phyloP scores from a whole-genome alignment of 2,113 vertebrate genomes.

The Lamprologus callipterus region DNA sequence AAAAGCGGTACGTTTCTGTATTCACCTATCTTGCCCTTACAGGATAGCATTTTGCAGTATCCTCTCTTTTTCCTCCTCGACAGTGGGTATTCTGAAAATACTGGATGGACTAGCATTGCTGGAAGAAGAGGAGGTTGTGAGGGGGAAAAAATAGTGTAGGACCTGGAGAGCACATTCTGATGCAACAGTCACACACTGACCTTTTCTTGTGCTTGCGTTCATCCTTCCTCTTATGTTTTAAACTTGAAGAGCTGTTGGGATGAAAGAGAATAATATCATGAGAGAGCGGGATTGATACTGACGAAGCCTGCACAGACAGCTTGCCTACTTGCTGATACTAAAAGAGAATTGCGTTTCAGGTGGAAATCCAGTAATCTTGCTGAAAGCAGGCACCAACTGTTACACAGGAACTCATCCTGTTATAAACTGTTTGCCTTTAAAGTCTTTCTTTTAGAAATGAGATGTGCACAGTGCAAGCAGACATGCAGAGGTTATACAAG shows the following conservation, averaged over 20 bases:
- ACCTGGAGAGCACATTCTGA: not conserved
- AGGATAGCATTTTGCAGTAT: not conserved
- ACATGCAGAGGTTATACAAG: not conserved
- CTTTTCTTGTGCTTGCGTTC: conserved; percentile 93
- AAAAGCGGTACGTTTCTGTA: not conserved
- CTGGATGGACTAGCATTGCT: not conserved
- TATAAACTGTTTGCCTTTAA: not conserved
- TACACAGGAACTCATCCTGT: not conserved
- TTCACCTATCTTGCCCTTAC: not conserved
- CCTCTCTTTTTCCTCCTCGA: not conserved
- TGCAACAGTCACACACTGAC: conserved; percentile 71
- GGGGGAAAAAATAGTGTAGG: not conserved
- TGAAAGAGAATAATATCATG: conserved; percentile 50
- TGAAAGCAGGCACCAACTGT: not conserved
- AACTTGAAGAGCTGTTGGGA: conserved; percentile 79
- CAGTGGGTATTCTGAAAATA: not conserved
- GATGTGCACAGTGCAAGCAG: not conserved
- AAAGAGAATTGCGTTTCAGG: not conserved
- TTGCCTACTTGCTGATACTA: not conserved
- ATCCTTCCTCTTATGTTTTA: conserved; percentile 86
- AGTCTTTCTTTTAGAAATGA: not conserved
- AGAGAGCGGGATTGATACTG: not conserved
- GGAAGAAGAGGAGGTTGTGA: not conserved
- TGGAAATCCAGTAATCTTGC: not conserved
- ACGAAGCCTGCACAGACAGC: not conserved